phyloP scores from a whole-genome alignment of 2,113 vertebrate genomes.

The Seriola dumerili region DNA sequence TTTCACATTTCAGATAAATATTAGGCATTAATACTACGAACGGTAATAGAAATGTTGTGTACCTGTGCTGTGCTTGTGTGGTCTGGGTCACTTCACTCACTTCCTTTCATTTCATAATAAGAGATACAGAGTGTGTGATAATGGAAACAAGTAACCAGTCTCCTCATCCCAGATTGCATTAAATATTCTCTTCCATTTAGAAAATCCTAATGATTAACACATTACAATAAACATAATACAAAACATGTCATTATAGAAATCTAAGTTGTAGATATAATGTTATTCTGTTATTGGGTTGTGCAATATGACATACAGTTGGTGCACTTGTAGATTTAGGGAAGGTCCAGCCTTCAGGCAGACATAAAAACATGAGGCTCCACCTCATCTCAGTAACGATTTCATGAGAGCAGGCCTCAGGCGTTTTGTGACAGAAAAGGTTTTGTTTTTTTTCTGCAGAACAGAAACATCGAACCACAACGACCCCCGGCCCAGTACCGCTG shows the following conservation, averaged over 20 bases:
- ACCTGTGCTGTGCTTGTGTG: neutral
- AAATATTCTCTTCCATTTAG: conserved; percentile 19
- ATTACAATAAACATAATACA: neutral
- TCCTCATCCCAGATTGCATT: neutral
- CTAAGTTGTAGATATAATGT: neutral
- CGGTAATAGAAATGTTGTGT: neutral
- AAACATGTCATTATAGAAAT: neutral
- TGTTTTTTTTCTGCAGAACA: neutral
- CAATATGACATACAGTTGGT: neutral
- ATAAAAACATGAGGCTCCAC: conserved; percentile 20
- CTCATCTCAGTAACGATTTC: neutral
- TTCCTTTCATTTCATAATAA: neutral
- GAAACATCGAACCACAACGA: neutral
- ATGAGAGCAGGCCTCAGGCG: neutral
- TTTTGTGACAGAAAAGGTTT: neutral
- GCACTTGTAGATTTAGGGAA: conserved; percentile 16
- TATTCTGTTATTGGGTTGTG: conserved; percentile 38
- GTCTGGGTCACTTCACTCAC: neutral
- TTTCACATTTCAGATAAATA: conserved; percentile 54
- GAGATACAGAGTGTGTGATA: neutral
- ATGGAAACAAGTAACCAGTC: neutral
- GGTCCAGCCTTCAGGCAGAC: conserved; percentile 62
- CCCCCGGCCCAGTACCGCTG: neutral
- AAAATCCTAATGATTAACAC: conserved; percentile 3
- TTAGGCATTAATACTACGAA: conserved; percentile 15